A percentile compares a stretch with the other conserved stretches of the same genome.
Conservation (phyloP, 2,888 invertebrate genomes). For the Lagria hirta region DNA sequence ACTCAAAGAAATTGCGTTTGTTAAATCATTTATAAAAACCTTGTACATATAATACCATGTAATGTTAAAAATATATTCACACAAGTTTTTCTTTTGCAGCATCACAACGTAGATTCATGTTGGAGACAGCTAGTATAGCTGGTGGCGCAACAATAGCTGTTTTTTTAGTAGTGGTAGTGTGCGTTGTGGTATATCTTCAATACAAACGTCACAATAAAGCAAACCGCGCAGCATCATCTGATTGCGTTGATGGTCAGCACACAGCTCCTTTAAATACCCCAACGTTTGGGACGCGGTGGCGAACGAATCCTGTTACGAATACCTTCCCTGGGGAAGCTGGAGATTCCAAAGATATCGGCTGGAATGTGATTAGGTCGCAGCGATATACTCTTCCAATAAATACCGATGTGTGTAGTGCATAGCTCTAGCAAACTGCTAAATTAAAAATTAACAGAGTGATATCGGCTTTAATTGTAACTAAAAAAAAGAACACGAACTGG, state of each 20-base stretch:
- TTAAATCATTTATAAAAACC: too few relatives aligned
- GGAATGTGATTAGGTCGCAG: slow-evolving; percentile 28
- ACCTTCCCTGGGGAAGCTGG: slow-evolving; percentile 36
- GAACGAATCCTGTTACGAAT: slow-evolving; percentile 37
- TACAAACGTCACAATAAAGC: slow-evolving; percentile 61
- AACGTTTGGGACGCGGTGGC: slow-evolving; percentile 50
- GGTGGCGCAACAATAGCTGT: slow-evolving; percentile 77
- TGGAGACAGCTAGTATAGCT: slow-evolving; percentile 86
- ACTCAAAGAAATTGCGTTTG: too few relatives aligned
- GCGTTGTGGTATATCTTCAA: slow-evolving; percentile 67
- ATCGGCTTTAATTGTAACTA: slow-evolving; percentile 43
- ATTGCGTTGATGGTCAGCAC: slow-evolving; percentile 49
- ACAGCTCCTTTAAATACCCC: slow-evolving; percentile 41
- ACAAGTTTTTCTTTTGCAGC: slow-evolving; percentile 57
- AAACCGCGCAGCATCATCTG: slow-evolving; percentile 42
- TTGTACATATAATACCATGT: too few relatives aligned
- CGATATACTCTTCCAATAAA: slow-evolving; percentile 38
- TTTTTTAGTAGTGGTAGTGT: slow-evolving; percentile 68
- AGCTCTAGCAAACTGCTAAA: slow-evolving; percentile 36
- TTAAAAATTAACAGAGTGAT: slow-evolving; percentile 43
- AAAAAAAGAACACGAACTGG: slow-evolving; percentile 35
- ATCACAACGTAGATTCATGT: slow-evolving; percentile 78
- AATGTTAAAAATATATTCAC: too few relatives aligned
- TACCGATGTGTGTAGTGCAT: slow-evolving; percentile 35
- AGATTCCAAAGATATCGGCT: slow-evolving; percentile 34